Evolutionary conservation across 1,140 invertebrate genomes (phyloP).

Genomic region (Trinorchestia longiramus): DNA sequence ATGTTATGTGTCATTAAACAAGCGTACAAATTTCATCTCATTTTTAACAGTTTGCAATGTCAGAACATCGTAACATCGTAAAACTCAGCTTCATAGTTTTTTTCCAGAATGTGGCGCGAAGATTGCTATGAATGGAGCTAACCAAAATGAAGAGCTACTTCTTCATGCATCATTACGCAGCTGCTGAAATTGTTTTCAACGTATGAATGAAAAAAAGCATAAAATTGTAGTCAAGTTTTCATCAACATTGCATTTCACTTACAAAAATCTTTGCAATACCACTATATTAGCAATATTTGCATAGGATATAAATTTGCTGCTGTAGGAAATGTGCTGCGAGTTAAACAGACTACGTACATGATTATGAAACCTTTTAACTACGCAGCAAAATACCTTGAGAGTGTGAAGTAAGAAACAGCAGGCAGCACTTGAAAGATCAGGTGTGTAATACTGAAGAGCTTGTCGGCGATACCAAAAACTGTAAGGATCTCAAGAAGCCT

Average conservation of each 20-base stretch:
- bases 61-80: no score
- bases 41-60: no score
- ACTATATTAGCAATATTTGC: not conserved
- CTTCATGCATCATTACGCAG: no score
- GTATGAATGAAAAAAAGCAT: no score
- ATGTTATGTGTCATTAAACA: no score
- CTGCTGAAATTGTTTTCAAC: no score
- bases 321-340: not conserved
- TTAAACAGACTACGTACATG: not conserved
- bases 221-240: not conserved
- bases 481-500: not conserved
- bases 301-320: not conserved
- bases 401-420: not conserved
- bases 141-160: no score
- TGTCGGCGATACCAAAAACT: not conserved
- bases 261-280: not conserved
- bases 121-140: no score
- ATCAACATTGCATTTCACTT: not conserved
- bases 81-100: no score
- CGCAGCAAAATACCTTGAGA: not conserved
- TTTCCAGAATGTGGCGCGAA: no score
- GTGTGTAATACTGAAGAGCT: not conserved
- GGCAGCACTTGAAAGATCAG: not conserved
- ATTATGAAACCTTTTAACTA: not conserved
- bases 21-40: no score